Percentiles rank a stretch among this genome's conserved stretches.
Evolutionary conservation across 2,888 invertebrate genomes (phyloP).

Genomic region (Chymomyza procnemis): DNA sequence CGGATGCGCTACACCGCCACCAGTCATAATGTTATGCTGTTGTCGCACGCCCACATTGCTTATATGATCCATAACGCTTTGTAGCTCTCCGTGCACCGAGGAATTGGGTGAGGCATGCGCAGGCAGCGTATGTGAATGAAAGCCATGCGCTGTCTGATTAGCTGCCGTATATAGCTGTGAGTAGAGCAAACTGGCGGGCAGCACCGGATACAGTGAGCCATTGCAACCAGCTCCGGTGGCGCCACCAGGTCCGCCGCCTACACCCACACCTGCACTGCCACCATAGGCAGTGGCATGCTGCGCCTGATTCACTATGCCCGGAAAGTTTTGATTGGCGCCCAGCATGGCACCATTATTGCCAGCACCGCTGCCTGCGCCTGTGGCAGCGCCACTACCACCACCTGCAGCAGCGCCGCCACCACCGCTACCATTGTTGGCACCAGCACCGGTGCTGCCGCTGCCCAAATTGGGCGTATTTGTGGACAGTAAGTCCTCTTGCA

Average conservation of each 20-base stretch:
- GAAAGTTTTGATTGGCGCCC: conserved; percentile 78
- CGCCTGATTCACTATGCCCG: conserved; percentile 81
- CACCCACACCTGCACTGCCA: conserved; percentile 79
- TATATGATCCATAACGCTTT: conserved; percentile 88
- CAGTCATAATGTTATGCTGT: conserved; percentile 80
- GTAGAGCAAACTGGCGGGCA: conserved; percentile 89
- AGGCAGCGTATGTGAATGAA: conserved; percentile 84
- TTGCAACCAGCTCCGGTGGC: conserved; percentile 81
- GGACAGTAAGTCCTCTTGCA: conserved; percentile 86
- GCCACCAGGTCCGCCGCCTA: conserved; percentile 56
- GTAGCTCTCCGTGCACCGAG: conserved; percentile 84
- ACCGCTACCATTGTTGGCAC: conserved; percentile 46
- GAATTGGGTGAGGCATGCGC: conserved; percentile 82
- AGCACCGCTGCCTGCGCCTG: conserved; percentile 78
- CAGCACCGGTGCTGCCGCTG: conserved; percentile 79
- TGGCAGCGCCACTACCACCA: conserved; percentile 66
- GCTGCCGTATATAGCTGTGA: conserved; percentile 90
- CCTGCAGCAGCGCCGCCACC: conserved; percentile 51
- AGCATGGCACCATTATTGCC: conserved; percentile 57
- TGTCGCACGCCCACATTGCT: conserved; percentile 82
- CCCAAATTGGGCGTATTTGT: conserved; percentile 83
- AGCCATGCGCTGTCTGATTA: conserved; percentile 85
- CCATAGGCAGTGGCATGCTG: conserved; percentile 79
- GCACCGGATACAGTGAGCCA: conserved; percentile 86
- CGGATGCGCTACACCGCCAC: conserved; percentile 76